These are phyloP conservation scores for Spinibarbus caldwelli DNA, from an alignment of 2,797 vertebrate genomes.

Conservation along the genomic window DNA sequence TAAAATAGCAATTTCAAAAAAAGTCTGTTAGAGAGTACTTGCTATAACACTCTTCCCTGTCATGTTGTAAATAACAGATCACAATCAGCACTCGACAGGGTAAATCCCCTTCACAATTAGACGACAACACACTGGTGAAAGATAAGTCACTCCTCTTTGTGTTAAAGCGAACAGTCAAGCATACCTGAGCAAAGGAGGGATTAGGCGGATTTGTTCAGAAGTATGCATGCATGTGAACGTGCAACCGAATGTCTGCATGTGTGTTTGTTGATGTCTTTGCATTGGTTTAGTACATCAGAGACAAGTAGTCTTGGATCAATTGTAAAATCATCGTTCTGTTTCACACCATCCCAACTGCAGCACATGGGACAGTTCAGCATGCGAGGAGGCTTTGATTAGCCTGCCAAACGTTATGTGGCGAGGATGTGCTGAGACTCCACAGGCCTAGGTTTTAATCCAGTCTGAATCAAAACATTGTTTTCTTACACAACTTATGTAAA, in stretches of 20 bases:
- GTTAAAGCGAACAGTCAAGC: not conserved
- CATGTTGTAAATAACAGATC: not conserved
- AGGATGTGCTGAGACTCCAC: not conserved
- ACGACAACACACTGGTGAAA: slow-evolving; percentile 7
- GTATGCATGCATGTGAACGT: slow-evolving; percentile 1
- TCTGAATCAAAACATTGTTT: not conserved
- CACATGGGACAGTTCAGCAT: slow-evolving; percentile 44
- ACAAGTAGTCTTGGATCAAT: slow-evolving; percentile 23
- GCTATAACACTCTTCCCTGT: not conserved
- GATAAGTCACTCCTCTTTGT: slow-evolving; percentile 6
- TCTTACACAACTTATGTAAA: not conserved
- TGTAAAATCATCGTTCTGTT: slow-evolving; percentile 32
- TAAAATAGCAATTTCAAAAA: not conserved
- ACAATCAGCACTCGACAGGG: slow-evolving; percentile 24
- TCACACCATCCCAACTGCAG: slow-evolving; percentile 17
- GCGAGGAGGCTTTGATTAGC: slow-evolving; percentile 22
- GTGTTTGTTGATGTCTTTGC: not conserved
- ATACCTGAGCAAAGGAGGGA: not conserved
- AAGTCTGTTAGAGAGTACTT: not conserved
- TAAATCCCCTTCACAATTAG: slow-evolving; percentile 2
- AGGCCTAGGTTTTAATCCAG: not conserved
- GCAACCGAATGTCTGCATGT: not conserved
- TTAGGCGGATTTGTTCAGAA: not conserved
- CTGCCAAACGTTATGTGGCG: slow-evolving; percentile 17
- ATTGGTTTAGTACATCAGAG: slow-evolving; percentile 36